Evolutionary conservation across 2,797 vertebrate species (phyloP), one percentile per base, ranked within the genome.

Genomic region (Glyptemys insculpta): DNA sequence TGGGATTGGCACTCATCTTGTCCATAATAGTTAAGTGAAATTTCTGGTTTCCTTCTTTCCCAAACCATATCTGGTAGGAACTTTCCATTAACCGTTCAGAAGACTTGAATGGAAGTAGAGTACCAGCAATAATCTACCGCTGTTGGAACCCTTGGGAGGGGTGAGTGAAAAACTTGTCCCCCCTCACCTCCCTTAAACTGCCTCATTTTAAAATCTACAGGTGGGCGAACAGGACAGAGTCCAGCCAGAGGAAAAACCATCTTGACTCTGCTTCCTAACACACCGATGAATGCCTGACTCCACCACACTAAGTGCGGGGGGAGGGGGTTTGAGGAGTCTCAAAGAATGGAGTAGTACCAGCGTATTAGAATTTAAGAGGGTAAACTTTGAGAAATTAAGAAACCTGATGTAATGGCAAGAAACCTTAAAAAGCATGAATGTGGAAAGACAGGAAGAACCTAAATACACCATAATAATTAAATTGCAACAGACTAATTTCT

Each of bases 381-480:
- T 27, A 54, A 86, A 76, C 88, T 91, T 86, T 56, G 90, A 79
- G 86, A 79, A 95, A 84, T 14, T 62, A 81, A 91, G 81, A 79
- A 89, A 82, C 82, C 27, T 54, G 49, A 80, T 65, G 53, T 79
- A 87, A 29, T 84, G 57, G 19, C 44, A 65, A 93, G 89, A 94
- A 95, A 53, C 91, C 87, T 72, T 89, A 84, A 1, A 86, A 91
- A 90, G 93, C 47, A 3, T 84, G 47, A 50, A 65, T 68, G 6
- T 50, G 72, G 41, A 86, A 79, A 89, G 91, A 50, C 53, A 81
- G 41, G 25, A 76, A 83, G 87, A 81, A 92, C 92, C 95, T 96
- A 96, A 96, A 94, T 95, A 93, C 88, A 94, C 89, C 82, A 82
- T 76, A 44, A 76, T 93, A 95, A 97, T 85, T 88, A 86, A 79